These are phyloP conservation scores for Oligia fasciuncula DNA, from an alignment of 2,888 invertebrate species.

Conservation along the genomic window DNA sequence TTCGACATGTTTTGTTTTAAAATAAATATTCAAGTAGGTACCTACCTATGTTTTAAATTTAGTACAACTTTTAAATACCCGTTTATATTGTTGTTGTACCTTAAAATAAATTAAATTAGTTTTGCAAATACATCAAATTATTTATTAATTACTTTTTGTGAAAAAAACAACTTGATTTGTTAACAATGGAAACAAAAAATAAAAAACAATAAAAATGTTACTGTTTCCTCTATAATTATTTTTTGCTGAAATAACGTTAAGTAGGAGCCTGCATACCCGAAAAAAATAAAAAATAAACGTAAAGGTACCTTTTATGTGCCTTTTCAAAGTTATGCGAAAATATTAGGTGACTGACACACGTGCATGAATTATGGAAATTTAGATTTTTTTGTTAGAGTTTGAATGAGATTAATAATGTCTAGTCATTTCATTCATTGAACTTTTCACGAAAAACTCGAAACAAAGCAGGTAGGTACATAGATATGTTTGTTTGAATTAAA, in stretches of 20 bases:
- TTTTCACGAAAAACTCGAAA: too few species aligned
- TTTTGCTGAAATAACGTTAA: too few species aligned
- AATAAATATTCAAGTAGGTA: neutral
- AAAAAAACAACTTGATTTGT: neutral
- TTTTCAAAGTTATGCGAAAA: too few species aligned
- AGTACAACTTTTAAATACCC: conserved; percentile 1
- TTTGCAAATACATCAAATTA: neutral
- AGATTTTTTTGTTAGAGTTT: conserved; percentile 1
- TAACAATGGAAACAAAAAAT: too few species aligned
- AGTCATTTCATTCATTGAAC: too few species aligned
- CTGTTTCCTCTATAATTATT: neutral
- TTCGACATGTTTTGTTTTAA: neutral
- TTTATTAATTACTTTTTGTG: neutral
- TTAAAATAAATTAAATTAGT: neutral
- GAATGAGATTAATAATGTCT: neutral
- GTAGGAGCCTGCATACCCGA: too few species aligned
- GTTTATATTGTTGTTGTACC: neutral
- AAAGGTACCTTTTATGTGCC: neutral
- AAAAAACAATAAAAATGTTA: neutral
- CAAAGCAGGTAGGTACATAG: too few species aligned
- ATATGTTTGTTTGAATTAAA: neutral
- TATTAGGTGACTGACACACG: too few species aligned
- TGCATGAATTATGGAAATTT: neutral
- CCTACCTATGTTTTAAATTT: neutral
- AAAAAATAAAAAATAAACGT: neutral